Base-by-base conservation (phyloP, 1,140 invertebrate species). In the Lepidostoma basale region DNA sequence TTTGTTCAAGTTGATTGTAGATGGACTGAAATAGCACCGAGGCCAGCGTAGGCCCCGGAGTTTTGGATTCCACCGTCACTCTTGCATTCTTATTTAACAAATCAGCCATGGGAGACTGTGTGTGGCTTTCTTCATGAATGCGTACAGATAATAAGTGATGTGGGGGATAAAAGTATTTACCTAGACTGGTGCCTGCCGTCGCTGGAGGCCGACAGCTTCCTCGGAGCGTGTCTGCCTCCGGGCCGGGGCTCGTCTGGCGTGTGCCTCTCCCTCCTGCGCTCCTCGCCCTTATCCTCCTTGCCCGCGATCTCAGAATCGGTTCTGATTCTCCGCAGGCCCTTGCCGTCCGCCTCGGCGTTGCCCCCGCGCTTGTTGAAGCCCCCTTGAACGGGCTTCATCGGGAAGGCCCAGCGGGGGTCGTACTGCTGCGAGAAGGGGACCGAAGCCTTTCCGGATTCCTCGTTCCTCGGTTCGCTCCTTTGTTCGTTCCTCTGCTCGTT, bases 401-500 rank as follows among this genome's bases (percentile, higher is more conserved):
- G 26, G 54, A 67, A 69, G 12, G 56, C 63, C 67, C 67, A 79
- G 36, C 79, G 78, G 6, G 78, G 75, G 56, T 86, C 85, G 47
- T 85, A 86, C 69, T 81, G 80, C 42, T 84, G 82, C 14, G 78
- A 78, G 66, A 84, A 84, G 1, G 83, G 77, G 47, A 79, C 73
- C 3, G 67, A 54, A 62, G 49, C 49, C 47, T 67, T 72, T 69
- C 12, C 60, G n/a, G n/a, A 54, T 47, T 69, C 47, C 26, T 59
- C 64, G 14, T 64, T 63, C 45, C 60, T 33, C 12, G 6, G 12
- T 33, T 33, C 22, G 14, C 25, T 23, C 39, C 20, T 20, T 65
- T 68, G 25, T 54, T 69, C 54, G 40, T 67, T 40, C 16, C 49
- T 40, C 12, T 73, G 62, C 9, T 73, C 68, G 59, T 74, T 74